These are phyloP conservation scores for Karalla daura DNA, from an alignment of 2,797 vertebrate genomes.

Conservation along the genomic window DNA sequence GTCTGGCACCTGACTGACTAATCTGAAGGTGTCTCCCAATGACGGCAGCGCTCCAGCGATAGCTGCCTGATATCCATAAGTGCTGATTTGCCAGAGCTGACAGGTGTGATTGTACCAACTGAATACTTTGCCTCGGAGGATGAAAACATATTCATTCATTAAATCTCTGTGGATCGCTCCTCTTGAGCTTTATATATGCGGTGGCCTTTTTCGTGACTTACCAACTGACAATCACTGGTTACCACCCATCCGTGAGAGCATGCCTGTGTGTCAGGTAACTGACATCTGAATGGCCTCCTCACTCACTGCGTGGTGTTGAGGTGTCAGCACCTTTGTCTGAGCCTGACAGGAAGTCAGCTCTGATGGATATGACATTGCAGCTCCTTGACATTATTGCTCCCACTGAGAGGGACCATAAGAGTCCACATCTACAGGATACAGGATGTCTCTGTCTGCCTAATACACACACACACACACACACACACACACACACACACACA, in stretches of 20 bases:
- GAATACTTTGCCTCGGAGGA: constrained; percentile 54
- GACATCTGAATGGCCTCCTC: constrained; percentile 79
- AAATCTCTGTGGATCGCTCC: constrained; percentile 49
- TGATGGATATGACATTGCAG: constrained; percentile 85
- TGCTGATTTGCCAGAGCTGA: constrained; percentile 69
- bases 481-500: not conserved
- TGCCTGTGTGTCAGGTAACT: constrained; percentile 71
- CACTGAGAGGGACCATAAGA: constrained; percentile 66
- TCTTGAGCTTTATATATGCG: constrained; percentile 75
- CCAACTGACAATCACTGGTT: constrained; percentile 81
- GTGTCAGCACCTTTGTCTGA: constrained; percentile 85
- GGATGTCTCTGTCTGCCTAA: constrained; percentile 37
- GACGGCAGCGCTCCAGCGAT: constrained; percentile 27
- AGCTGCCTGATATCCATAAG: constrained; percentile 38
- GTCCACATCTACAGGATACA: constrained; percentile 61
- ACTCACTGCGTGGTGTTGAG: constrained; percentile 72
- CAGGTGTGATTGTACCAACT: constrained; percentile 71
- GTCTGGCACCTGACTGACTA: constrained; percentile 37
- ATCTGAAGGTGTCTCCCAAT: constrained; percentile 38
- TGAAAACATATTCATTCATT: constrained; percentile 68
- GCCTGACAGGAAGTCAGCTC: constrained; percentile 81
- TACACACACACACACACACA: constrained; percentile 22
- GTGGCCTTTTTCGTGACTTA: constrained; percentile 78
- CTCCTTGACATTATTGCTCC: constrained; percentile 79
- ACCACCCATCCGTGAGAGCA: constrained; percentile 74